These are phyloP conservation scores for Leucozona laternaria DNA, from an alignment of 2,888 invertebrate genomes.

Conservation along the genomic window DNA sequence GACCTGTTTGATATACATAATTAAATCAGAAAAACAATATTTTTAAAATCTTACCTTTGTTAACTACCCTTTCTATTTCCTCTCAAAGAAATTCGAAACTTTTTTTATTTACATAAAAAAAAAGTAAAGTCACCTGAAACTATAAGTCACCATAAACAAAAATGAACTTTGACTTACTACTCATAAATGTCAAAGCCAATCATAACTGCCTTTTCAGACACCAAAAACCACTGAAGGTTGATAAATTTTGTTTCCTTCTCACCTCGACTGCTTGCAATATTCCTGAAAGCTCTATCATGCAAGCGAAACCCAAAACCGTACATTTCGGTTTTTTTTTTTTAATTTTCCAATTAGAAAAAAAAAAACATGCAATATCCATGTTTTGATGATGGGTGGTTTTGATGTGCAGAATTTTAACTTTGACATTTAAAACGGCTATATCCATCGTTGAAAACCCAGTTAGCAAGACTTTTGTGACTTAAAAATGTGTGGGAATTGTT, in stretches of 20 bases:
- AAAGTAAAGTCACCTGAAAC: too few species aligned
- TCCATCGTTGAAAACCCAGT: not conserved
- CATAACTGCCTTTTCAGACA: not conserved
- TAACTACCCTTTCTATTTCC: too few species aligned
- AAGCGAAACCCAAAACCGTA: not conserved
- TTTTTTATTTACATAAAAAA: not conserved
- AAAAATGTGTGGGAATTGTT: not conserved
- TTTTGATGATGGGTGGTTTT: not conserved
- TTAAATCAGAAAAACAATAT: too few species aligned
- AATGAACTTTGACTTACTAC: not conserved
- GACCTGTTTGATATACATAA: too few species aligned
- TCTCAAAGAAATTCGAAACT: not conserved
- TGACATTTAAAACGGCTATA: not conserved
- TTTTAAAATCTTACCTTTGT: too few species aligned
- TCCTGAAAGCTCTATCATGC: not conserved
- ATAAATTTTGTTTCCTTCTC: not conserved
- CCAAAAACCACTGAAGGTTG: not conserved
- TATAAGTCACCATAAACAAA: not conserved
- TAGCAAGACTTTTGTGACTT: constrained; percentile 5
- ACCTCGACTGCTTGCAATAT: not conserved
- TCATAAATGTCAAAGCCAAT: not conserved
- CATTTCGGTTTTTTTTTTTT: not conserved
- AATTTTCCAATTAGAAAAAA: not conserved
- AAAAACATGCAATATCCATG: not conserved
- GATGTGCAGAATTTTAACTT: constrained; percentile 2